Percentiles rank a stretch among this genome's conserved stretches.
Conservation (phyloP, 2,888 invertebrate species). For the Drosophila limbata region DNA sequence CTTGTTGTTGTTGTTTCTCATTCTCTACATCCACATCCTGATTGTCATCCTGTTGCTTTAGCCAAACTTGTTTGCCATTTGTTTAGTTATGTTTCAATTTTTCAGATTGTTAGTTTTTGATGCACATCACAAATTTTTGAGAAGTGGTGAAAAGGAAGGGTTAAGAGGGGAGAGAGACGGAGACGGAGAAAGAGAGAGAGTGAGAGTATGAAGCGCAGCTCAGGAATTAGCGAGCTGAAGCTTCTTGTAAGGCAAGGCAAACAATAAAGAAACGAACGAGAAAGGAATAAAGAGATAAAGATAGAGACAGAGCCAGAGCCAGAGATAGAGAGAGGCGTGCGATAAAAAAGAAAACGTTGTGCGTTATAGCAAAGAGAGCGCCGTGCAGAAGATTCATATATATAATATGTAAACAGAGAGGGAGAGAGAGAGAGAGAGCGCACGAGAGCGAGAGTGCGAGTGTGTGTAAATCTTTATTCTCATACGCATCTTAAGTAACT, state of each 20-base stretch:
- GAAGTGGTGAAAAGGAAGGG: conserved; percentile 4
- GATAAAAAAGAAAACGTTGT: conserved; percentile 11
- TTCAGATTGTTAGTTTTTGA: conserved; percentile 38
- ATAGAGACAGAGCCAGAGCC: conserved; percentile 8
- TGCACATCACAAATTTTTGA: conserved; percentile 13
- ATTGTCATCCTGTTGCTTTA: conserved; percentile 87
- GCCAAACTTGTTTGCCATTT: conserved; percentile 88
- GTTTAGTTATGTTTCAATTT: conserved; percentile 33
- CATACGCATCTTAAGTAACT: conserved; percentile 5
- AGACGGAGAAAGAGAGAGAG: neutral
- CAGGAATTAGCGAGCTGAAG: conserved; percentile 18
- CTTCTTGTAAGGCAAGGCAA: conserved; percentile 22
- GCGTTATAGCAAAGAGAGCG: conserved; percentile 5
- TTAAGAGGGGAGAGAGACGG: neutral
- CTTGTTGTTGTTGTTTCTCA: neutral
- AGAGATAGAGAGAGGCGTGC: conserved; percentile 25
- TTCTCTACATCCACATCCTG: neutral
- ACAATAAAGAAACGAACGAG: conserved; percentile 9
- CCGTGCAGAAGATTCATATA: neutral
- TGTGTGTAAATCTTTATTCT: conserved; percentile 21
- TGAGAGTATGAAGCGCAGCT: conserved; percentile 19
- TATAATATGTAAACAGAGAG: neutral
- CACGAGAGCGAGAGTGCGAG: neutral
- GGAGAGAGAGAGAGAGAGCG: neutral
- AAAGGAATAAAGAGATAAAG: conserved; percentile 11